phyloP scores from a whole-genome alignment of 2,113 vertebrate genomes.

The Alces alces region DNA sequence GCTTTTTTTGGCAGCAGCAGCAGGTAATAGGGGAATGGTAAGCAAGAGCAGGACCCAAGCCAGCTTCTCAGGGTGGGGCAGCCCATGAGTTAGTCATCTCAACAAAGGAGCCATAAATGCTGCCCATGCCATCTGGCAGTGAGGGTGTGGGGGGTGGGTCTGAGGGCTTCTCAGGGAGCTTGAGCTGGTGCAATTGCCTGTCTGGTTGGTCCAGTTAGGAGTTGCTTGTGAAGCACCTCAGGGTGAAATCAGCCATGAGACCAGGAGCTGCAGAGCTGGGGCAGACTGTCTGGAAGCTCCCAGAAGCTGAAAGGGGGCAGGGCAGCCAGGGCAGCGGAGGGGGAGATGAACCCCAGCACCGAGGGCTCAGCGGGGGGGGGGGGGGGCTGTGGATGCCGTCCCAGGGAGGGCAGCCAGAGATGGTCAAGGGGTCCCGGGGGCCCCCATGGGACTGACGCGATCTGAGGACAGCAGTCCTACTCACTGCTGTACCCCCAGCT shows the following conservation, averaged over 20 bases:
- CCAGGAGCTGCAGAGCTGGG: background rate
- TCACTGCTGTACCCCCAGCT: background rate
- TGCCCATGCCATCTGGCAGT: background rate
- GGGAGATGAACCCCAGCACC: background rate
- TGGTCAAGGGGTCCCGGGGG: background rate
- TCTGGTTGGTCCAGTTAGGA: background rate
- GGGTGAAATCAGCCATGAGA: background rate
- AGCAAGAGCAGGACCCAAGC: background rate
- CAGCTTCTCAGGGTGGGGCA: slow-evolving; percentile 14
- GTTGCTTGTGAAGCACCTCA: background rate
- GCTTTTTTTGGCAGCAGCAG: background rate
- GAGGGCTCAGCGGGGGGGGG: no score
- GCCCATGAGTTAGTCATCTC: background rate
- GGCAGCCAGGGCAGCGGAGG: background rate
- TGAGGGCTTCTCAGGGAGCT: background rate
- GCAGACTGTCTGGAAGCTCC: background rate
- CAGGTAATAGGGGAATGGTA: background rate
- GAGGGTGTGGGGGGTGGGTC: background rate
- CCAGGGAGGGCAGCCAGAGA: background rate
- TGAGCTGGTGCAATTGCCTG: background rate
- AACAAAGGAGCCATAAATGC: background rate
- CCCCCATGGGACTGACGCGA: background rate
- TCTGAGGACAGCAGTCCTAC: no score
- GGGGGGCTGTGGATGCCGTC: background rate
- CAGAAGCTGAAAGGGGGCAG: background rate